A percentile compares a stretch with the other conserved stretches of the same genome.
Evolutionary conservation across 2,888 invertebrate species (phyloP).

Genomic region (Parnassius smintheus): DNA sequence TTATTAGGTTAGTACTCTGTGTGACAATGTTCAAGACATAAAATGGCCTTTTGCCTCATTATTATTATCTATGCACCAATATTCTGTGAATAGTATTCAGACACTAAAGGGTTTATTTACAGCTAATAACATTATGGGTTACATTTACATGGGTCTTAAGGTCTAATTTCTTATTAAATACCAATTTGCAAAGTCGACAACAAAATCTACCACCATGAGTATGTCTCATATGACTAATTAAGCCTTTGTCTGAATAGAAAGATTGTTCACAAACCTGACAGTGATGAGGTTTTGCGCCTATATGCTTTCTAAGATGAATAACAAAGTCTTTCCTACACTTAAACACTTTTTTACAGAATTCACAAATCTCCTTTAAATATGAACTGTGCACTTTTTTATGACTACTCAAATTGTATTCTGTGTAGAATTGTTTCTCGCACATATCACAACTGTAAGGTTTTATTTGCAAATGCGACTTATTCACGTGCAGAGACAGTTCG

Average conservation of each 20-base stretch:
- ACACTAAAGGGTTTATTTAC: conserved; percentile 10
- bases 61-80: too few species aligned
- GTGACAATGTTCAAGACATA: too few species aligned
- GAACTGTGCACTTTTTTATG: conserved; percentile 62
- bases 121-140: conserved; percentile 54
- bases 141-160: conserved; percentile 54
- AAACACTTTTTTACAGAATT: conserved; percentile 59
- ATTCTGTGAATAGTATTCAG: too few species aligned
- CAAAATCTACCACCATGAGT: conserved; percentile 61
- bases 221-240: conserved; percentile 54
- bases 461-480: conserved; percentile 69
- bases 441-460: conserved; percentile 71
- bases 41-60: too few species aligned
- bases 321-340: conserved; percentile 60
- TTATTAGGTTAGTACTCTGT: too few species aligned
- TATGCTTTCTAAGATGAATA: conserved; percentile 66
- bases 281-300: conserved; percentile 56
- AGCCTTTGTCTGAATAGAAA: conserved; percentile 53
- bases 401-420: conserved; percentile 55
- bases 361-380: conserved; percentile 52
- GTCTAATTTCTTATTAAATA: conserved; percentile 48
- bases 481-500: conserved; percentile 63
- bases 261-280: conserved; percentile 58
- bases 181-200: conserved; percentile 60
- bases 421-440: conserved; percentile 68